phyloP scores from a whole-genome alignment of 2,113 vertebrate genomes.

The Odocoileus virginianus region DNA sequence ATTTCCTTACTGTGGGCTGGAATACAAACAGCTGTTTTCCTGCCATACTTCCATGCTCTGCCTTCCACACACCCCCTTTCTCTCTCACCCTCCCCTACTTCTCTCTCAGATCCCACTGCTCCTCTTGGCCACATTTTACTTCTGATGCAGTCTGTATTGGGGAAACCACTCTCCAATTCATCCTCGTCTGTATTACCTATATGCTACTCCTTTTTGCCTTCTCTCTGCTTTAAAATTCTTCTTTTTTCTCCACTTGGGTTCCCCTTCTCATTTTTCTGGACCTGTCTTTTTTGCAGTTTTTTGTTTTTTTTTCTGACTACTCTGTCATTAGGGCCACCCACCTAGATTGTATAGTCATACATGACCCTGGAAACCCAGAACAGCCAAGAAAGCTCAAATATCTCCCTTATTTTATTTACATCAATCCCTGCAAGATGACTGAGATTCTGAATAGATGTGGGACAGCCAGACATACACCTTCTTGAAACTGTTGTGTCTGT shows the following conservation, averaged over 20 bases:
- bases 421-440: background rate
- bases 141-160: background rate
- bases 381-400: background rate
- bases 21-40: constrained; percentile 10
- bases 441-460: background rate
- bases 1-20: constrained; percentile 16
- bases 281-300: background rate
- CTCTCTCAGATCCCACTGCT: background rate
- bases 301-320: background rate
- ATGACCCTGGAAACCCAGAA: background rate
- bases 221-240: background rate
- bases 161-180: constrained; percentile 9
- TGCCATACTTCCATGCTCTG: background rate
- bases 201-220: background rate
- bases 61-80: background rate
- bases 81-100: constrained; percentile 40
- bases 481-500: background rate
- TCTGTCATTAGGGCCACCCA: background rate
- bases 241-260: background rate
- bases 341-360: background rate
- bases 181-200: background rate
- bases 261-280: background rate
- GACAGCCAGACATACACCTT: background rate
- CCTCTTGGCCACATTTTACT: constrained; percentile 39
- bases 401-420: background rate